A percentile compares a stretch with the other conserved stretches of the same genome.
Evolutionary conservation across 2,888 invertebrate species (phyloP).

Genomic region (Chironomus riparius): DNA sequence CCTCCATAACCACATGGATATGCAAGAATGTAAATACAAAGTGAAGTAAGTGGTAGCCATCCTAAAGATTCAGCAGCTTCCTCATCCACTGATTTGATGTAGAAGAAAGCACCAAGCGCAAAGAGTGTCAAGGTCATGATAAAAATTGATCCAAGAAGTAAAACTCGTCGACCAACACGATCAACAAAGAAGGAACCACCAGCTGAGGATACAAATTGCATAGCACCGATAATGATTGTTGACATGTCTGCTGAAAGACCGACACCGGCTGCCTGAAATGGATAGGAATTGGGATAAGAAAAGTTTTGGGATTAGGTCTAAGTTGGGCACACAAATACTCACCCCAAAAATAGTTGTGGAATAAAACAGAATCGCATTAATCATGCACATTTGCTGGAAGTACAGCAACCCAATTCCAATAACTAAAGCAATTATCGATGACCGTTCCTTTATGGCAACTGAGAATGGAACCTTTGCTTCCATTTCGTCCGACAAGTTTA

Average conservation of each 20-base stretch:
- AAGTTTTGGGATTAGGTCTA: neutral
- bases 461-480: slow-evolving; percentile 53
- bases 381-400: slow-evolving; percentile 47
- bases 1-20: slow-evolving; percentile 73
- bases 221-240: slow-evolving; percentile 63
- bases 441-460: slow-evolving; percentile 50
- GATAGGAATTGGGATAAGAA: neutral
- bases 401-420: slow-evolving; percentile 66
- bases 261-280: slow-evolving; percentile 45
- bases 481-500: slow-evolving; percentile 44
- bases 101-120: slow-evolving; percentile 56
- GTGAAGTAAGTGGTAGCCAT: slow-evolving; percentile 59
- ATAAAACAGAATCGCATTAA: slow-evolving; percentile 13
- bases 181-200: slow-evolving; percentile 63
- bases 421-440: slow-evolving; percentile 52
- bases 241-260: slow-evolving; percentile 48
- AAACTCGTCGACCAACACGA: slow-evolving; percentile 58
- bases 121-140: slow-evolving; percentile 57
- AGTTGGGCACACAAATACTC: too few relatives aligned
- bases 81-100: slow-evolving; percentile 32
- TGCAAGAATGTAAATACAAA: slow-evolving; percentile 60
- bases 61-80: slow-evolving; percentile 44
- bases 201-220: slow-evolving; percentile 64
- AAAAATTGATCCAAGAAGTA: slow-evolving; percentile 57
- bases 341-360: slow-evolving; percentile 16